Base-by-base conservation (phyloP, 2,888 invertebrate species). In the Phaedon cochleariae region DNA sequence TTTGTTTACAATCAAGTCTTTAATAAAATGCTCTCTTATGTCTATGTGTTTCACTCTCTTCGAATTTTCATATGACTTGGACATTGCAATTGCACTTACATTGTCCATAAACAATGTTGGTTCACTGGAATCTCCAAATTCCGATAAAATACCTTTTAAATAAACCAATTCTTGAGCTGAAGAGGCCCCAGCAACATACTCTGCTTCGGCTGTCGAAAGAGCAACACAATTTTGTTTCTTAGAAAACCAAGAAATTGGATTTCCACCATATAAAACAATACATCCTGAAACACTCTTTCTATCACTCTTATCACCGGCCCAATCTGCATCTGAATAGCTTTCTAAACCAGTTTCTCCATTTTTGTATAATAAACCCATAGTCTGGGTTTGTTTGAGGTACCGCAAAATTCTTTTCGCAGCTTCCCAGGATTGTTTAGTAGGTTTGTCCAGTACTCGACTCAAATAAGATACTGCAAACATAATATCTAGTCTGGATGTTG, bases 271-370 rank as follows among this genome's bases (percentile, higher is more conserved):
- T 20, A 65, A 58, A 22, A 70, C 59, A 5, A 65, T 52, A 31
- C 48, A 69, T 1, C 73, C 71, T 22, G 67, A 73, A n/a, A 62
- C 63, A 31, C 68, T 71, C 62, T 69, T 72, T n/a, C 71, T 48
- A 46, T 68, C 70, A 2, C 26, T 51, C 9, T 49, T 54, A 51
- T 68, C 67, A 9, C 52, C 58, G 48, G 58, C 72, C 73, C 72
- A 72, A 57, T 74, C 71, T 22, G 67, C 64, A 37, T 73, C 73
- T 0, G 62, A 63, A 53, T 63, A 68, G 1, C 54, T 71, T 46
- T 59, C 59, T 29, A 29, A 12, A 6, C 37, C 31, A 9, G 9
- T 22, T 52, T 54, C 45, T 18, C 26, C 41, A 17, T 55, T 22
- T 18, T 20, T 55, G 37, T 64, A 68, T 2, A 37, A 52, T 3